Conservation (phyloP, 2,113 vertebrate genomes). For the zebrafish (Danio rerio) region DNA sequence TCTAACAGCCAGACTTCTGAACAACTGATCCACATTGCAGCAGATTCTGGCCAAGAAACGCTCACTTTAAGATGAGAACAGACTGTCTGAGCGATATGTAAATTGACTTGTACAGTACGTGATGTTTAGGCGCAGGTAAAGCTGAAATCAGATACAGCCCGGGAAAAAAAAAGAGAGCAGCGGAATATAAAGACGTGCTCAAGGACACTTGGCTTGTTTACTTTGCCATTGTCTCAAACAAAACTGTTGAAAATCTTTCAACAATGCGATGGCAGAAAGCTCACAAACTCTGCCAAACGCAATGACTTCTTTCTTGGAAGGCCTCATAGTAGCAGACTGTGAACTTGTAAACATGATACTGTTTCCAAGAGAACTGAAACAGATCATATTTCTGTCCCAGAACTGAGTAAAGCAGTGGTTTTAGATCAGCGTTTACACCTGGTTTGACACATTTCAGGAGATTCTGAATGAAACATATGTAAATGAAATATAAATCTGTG, state of each 20-base stretch:
- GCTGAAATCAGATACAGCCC: background rate
- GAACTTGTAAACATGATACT: conserved; percentile 22
- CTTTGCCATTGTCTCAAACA: conserved; percentile 1
- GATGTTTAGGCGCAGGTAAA: background rate
- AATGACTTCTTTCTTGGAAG: background rate
- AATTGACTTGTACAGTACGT: background rate
- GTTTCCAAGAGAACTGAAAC: conserved; percentile 29
- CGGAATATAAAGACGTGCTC: background rate
- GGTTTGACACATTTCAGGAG: background rate
- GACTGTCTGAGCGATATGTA: background rate
- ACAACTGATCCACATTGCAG: background rate
- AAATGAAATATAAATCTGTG: background rate
- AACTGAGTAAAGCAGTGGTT: background rate
- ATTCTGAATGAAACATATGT: background rate
- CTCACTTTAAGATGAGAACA: background rate
- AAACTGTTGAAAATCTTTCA: conserved; percentile 8
- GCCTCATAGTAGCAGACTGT: conserved; percentile 7
- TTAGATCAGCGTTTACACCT: background rate
- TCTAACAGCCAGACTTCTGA: background rate
- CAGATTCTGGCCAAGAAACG: background rate
- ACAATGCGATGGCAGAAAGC: background rate
- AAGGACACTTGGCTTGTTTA: conserved; percentile 14
- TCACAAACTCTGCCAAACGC: conserved; percentile 19
- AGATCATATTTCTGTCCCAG: background rate
- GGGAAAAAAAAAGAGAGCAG: background rate